phyloP scores from a whole-genome alignment of 2,797 vertebrate genomes.

The Rhynchonycteris naso region DNA sequence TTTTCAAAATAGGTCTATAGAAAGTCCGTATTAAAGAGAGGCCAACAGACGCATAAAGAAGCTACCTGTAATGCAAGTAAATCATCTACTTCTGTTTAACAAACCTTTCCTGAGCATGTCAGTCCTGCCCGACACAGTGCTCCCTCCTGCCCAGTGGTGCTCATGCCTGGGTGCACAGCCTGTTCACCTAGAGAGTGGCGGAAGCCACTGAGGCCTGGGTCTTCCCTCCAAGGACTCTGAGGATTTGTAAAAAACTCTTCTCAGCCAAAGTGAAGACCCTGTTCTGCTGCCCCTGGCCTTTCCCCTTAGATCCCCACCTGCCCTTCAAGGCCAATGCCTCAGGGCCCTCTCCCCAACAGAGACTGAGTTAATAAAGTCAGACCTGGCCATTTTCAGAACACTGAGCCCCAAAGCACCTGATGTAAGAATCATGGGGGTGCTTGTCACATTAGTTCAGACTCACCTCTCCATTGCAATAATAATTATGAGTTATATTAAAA shows the following conservation, averaged over 20 bases:
- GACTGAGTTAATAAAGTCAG: background rate
- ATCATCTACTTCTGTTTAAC: background rate
- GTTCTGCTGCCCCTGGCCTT: background rate
- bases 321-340: background rate
- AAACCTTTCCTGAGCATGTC: constrained; percentile 2
- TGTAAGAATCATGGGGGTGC: background rate
- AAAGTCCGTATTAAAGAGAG: constrained; percentile 25
- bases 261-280: background rate
- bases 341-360: background rate
- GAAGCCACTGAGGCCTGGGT: background rate
- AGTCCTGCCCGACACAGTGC: background rate
- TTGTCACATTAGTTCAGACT: background rate
- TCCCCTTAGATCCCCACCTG: background rate
- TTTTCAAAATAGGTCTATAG: constrained; percentile 50
- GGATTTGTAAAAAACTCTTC: background rate
- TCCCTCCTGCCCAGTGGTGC: background rate
- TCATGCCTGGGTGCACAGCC: background rate
- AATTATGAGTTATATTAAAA: constrained; percentile 13
- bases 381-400: background rate
- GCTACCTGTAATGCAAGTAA: background rate
- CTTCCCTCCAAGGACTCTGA: background rate
- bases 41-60: background rate
- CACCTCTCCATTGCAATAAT: background rate
- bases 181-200: background rate
- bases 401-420: background rate